A percentile compares a stretch with the other conserved stretches of the same genome.
These are phyloP conservation scores for Apotomis capreana DNA, from an alignment of 2,888 invertebrate genomes.

Conservation along the genomic window DNA sequence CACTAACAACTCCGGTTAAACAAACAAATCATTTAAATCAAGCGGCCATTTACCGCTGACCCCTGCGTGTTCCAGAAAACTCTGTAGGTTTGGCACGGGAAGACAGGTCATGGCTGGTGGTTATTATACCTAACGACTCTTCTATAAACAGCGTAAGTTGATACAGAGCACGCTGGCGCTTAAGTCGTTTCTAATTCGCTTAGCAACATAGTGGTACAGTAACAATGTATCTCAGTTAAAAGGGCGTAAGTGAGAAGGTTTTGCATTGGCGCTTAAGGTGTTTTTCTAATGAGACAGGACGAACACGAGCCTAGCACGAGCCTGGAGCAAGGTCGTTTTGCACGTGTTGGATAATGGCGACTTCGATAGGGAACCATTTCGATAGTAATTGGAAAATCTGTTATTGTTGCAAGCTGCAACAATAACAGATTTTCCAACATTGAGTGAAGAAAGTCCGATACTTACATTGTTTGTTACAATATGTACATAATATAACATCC, in stretches of 20 bases:
- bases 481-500: too few relatives aligned
- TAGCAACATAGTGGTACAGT: too few relatives aligned
- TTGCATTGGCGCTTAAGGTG: not conserved
- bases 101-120: conserved; percentile 7
- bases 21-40: conserved; percentile 33
- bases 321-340: conserved; percentile 16
- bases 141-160: not conserved
- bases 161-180: too few relatives aligned
- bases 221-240: not conserved
- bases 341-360: conserved; percentile 26
- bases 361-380: conserved; percentile 6
- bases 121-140: not conserved
- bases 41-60: not conserved
- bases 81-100: not conserved
- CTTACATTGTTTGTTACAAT: too few relatives aligned
- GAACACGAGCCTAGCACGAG: conserved; percentile 26
- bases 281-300: not conserved
- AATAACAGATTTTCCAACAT: conserved; percentile 1
- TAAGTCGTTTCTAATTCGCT: too few relatives aligned
- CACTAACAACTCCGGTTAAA: conserved; percentile 22
- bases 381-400: too few relatives aligned
- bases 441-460: not conserved
- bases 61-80: not conserved
- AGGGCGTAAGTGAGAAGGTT: not conserved
- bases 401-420: not conserved